These are phyloP conservation scores for Acrocephalus arundinaceus DNA, from an alignment of 2,113 vertebrate species.

Conservation along the genomic window DNA sequence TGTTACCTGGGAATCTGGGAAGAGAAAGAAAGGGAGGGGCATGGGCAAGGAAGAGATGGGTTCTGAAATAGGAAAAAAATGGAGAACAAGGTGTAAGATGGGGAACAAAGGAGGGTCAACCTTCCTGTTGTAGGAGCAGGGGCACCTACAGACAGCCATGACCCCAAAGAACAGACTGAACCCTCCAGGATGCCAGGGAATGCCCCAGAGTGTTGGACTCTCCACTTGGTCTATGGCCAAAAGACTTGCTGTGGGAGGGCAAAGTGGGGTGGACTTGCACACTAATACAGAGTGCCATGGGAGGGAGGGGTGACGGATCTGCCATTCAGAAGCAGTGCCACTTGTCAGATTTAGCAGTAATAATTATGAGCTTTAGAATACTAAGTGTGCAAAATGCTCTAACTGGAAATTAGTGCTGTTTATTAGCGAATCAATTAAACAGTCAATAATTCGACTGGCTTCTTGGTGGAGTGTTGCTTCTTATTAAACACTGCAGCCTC, in stretches of 20 bases:
- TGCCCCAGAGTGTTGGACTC: neutral
- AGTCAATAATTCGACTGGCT: neutral
- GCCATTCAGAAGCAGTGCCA: neutral
- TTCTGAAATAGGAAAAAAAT: neutral
- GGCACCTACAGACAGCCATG: neutral
- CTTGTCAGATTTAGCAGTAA: neutral
- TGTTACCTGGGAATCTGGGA: neutral
- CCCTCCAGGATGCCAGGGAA: neutral
- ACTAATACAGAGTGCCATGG: neutral
- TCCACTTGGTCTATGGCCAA: neutral
- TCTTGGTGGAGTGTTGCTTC: neutral
- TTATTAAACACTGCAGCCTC: neutral
- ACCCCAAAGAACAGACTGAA: neutral
- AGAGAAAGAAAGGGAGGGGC: neutral
- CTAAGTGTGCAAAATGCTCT: neutral
- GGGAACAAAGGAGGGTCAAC: neutral
- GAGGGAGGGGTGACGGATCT: neutral
- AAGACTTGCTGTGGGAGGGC: neutral
- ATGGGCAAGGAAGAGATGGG: neutral
- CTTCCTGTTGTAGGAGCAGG: neutral
- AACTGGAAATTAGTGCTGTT: neutral
- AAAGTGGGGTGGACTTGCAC: rapidly evolving
- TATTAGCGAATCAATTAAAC: neutral
- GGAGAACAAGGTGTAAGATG: neutral
- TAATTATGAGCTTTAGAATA: neutral